Base-by-base conservation (phyloP, 1,140 invertebrate species). In the Lordiphosa mommai region DNA sequence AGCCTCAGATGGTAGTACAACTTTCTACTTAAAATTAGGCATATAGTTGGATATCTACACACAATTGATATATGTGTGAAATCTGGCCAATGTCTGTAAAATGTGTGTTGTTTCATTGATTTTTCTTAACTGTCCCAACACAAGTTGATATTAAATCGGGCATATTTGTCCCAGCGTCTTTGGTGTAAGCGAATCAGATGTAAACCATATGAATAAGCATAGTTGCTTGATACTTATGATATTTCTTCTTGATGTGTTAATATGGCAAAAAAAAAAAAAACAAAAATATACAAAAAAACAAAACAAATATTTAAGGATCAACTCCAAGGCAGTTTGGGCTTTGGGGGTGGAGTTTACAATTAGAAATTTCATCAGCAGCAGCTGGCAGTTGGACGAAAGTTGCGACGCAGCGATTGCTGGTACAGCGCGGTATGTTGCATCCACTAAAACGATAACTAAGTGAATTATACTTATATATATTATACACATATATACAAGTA, bases 371-470 rank as follows among this genome's bases (percentile, higher is more conserved):
- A 76, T 16, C 76, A 58, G 70, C 76, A 74, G 61, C 69, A 74
- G 61, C 69, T 80, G 65, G 33, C 49, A 37, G 34, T 33, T 44
- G 50, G 52, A 65, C 37, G 12, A 36, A 10, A 16, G 10, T 29
- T 50, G 17, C 43, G 43, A 40, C 34, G 37, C 60, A 58, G 46
- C 57, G 23, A 55, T 44, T 68, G 72, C 72, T 55, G 40, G 72
- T 59, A 72, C 67, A 84, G 76, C 76, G 76, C 76, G 76, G 76
- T 82, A 82, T 77, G 71, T 82, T 82, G 76, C 77, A 82, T 82
- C 77, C 77, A 82, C 76, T 82, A 82, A 82, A 36, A 77, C 33
- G 72, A 76, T 76, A 82, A 72, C 52, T 74, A 72, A 76, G 55
- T 76, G 76, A 27, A 49, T 60, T 65, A 49, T 46, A 63, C 33